Conservation (phyloP, 2,888 invertebrate species). For the Noctua pronuba region DNA sequence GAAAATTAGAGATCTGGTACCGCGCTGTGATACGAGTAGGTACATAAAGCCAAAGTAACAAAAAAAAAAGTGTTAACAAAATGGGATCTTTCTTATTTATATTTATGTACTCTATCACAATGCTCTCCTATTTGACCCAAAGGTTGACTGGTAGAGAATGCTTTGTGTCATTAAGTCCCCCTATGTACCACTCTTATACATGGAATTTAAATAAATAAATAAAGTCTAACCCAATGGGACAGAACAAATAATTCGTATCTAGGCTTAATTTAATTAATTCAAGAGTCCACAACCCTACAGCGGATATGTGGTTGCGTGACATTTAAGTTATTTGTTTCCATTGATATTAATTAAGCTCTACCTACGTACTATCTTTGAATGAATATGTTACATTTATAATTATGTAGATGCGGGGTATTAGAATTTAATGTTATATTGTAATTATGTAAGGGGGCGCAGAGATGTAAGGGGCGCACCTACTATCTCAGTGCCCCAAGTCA, state of each 20-base stretch:
- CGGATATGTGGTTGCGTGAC: slow-evolving; percentile 27
- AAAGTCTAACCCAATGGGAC: neutral
- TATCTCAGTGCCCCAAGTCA: too few relatives aligned
- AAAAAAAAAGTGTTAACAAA: too few relatives aligned
- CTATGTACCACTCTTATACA: neutral
- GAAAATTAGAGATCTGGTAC: too few relatives aligned
- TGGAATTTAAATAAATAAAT: neutral
- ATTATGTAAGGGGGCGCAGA: too few relatives aligned
- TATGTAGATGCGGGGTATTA: neutral
- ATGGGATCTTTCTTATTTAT: neutral
- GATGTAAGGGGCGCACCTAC: too few relatives aligned
- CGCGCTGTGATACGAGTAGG: too few relatives aligned
- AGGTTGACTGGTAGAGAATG: neutral
- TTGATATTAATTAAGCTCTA: slow-evolving; percentile 30
- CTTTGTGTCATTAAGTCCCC: neutral
- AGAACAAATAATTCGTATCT: neutral
- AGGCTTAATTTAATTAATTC: neutral
- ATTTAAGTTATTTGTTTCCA: slow-evolving; percentile 41
- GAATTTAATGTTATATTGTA: neutral
- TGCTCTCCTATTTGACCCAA: neutral
- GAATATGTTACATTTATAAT: neutral
- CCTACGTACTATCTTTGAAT: slow-evolving; percentile 11
- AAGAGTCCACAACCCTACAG: slow-evolving; percentile 21
- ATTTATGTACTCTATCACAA: neutral
- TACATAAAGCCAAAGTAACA: too few relatives aligned